These are phyloP conservation scores for Potamarius usumacintae DNA, from an alignment of 2,113 vertebrate genomes.

Conservation along the genomic window DNA sequence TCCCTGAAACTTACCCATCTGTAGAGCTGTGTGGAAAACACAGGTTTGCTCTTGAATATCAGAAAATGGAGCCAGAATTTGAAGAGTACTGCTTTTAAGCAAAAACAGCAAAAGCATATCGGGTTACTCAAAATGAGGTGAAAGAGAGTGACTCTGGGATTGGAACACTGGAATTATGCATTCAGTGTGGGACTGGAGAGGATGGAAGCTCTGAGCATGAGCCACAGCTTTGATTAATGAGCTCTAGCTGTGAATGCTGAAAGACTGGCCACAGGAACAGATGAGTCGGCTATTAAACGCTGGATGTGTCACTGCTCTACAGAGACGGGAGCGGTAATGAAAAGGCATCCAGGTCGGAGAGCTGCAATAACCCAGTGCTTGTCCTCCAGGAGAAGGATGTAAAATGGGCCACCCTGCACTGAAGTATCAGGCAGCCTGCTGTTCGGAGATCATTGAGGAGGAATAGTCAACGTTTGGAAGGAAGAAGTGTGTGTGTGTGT, in stretches of 20 bases:
- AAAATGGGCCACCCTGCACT: conserved; percentile 27
- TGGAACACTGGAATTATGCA: conserved; percentile 3
- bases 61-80: not conserved
- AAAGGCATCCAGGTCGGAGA: conserved; percentile 32
- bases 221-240: conserved; percentile 46
- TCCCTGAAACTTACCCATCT: not conserved
- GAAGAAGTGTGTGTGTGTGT: too few species aligned
- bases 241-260: conserved; percentile 28
- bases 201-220: conserved; percentile 16
- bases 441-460: conserved; percentile 8
- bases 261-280: conserved; percentile 38
- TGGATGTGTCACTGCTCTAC: conserved; percentile 22
- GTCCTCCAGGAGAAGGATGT: conserved; percentile 21
- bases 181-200: conserved; percentile 22
- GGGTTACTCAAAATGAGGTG: not conserved
- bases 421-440: not conserved
- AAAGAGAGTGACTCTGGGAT: not conserved
- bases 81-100: not conserved
- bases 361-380: not conserved
- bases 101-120: not conserved
- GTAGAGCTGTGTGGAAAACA: not conserved
- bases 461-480: not conserved
- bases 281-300: conserved; percentile 45
- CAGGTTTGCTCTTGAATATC: not conserved
- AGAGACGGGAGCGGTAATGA: conserved; percentile 24